These are phyloP conservation scores for Scartelaos histophorus DNA, from an alignment of 2,113 vertebrate species.

Conservation along the genomic window DNA sequence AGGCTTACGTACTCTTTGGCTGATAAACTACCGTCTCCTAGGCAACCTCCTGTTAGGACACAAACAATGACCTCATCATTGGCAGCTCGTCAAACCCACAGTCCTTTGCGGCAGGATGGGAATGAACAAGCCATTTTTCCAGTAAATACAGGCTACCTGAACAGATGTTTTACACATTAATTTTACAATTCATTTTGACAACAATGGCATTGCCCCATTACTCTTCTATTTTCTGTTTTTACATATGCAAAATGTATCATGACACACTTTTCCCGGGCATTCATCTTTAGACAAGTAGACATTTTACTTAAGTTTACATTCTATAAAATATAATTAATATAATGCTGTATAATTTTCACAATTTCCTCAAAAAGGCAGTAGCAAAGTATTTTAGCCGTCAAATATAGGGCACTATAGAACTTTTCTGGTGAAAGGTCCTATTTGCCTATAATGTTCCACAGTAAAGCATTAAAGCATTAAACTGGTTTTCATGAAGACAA, in stretches of 20 bases:
- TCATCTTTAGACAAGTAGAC: no score
- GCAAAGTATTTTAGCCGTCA: no score
- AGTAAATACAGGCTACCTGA: constrained; percentile 33
- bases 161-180: background rate
- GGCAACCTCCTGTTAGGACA: constrained; percentile 77
- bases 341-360: no score
- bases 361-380: no score
- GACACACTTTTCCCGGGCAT: no score
- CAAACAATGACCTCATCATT: constrained; percentile 81
- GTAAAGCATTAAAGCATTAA: no score
- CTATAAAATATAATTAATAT: background rate
- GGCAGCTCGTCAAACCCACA: constrained; percentile 43
- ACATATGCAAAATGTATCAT: no score
- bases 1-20: constrained; percentile 69
- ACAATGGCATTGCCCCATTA: background rate
- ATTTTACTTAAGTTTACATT: background rate
- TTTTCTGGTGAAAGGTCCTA: no score
- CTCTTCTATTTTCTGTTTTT: no score
- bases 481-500: no score
- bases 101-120: constrained; percentile 48
- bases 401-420: no score
- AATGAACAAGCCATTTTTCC: constrained; percentile 32
- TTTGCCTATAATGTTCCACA: no score
- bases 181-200: background rate
- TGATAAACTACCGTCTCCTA: constrained; percentile 78